Evolutionary conservation across 2,113 vertebrate species (phyloP).

Genomic region (Myiozetetes cayanensis): DNA sequence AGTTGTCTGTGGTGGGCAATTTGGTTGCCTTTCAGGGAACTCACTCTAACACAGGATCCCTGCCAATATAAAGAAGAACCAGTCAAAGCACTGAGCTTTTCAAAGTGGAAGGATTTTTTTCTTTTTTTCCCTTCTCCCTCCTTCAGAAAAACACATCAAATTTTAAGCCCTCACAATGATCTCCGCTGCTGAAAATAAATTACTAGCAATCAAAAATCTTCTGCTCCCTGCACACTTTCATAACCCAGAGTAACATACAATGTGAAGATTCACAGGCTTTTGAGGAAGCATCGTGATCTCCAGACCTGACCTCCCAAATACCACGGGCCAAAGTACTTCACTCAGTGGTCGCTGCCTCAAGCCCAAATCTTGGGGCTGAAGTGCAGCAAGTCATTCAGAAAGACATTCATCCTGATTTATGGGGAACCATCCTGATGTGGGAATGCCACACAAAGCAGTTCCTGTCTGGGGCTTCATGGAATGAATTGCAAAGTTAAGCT

Average conservation of each 20-base stretch:
- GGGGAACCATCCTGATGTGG: background rate
- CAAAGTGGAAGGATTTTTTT: background rate
- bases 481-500: background rate
- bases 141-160: background rate
- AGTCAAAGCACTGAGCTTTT: background rate
- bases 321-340: background rate
- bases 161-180: background rate
- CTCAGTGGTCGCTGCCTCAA: background rate
- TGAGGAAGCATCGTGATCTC: background rate
- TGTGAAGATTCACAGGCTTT: background rate
- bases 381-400: slow-evolving; percentile 5
- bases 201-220: background rate
- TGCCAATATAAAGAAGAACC: background rate
- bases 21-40: background rate
- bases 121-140: background rate
- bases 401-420: slow-evolving; percentile 39
- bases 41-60: background rate
- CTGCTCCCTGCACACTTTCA: background rate
- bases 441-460: slow-evolving; percentile 33
- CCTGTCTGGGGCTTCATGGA: slow-evolving; percentile 12
- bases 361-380: background rate
- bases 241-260: background rate
- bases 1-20: background rate
- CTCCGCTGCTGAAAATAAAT: background rate
- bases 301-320: slow-evolving; percentile 13